Percentiles rank a stretch among this genome's conserved stretches.
Conservation (phyloP, 2,797 vertebrate genomes). For the Esox masquinongy region DNA sequence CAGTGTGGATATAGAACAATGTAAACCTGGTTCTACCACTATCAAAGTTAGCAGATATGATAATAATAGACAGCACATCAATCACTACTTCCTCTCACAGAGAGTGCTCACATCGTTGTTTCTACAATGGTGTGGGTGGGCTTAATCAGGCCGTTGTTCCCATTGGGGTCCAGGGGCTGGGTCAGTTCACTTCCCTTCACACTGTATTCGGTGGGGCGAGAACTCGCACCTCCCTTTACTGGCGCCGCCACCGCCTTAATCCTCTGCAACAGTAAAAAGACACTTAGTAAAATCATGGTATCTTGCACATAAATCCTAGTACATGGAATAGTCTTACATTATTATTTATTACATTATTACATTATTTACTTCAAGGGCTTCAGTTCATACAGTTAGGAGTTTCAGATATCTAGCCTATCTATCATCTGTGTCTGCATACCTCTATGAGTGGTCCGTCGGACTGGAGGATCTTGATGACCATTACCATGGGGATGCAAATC, state of each 20-base stretch:
- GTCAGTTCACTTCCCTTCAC: conserved; percentile 84
- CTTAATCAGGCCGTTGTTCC: conserved; percentile 86
- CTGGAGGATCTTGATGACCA: conserved; percentile 90
- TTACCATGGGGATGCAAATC: conserved; percentile 95
- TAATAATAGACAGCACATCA: conserved; percentile 77
- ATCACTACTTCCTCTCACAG: conserved; percentile 72
- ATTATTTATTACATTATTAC: neutral
- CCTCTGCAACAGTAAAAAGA: conserved; percentile 70
- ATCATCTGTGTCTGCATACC: conserved; percentile 64
- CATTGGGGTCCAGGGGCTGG: conserved; percentile 84
- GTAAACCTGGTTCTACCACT: conserved; percentile 91
- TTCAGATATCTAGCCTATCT: conserved; percentile 5
- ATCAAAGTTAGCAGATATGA: conserved; percentile 88
- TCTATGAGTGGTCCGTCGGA: conserved; percentile 92
- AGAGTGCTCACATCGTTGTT: conserved; percentile 92
- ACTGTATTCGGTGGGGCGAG: conserved; percentile 79
- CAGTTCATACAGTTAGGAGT: neutral
- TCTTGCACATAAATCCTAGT: neutral
- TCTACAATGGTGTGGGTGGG: conserved; percentile 95
- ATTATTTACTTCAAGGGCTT: neutral
- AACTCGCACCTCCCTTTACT: conserved; percentile 83
- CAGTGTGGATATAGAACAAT: conserved; percentile 88
- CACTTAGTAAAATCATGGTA: neutral
- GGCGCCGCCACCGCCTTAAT: conserved; percentile 93
- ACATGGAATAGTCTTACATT: neutral